These are phyloP conservation scores for Microtus agrestis DNA, from an alignment of 2,797 vertebrate genomes.

Conservation along the genomic window DNA sequence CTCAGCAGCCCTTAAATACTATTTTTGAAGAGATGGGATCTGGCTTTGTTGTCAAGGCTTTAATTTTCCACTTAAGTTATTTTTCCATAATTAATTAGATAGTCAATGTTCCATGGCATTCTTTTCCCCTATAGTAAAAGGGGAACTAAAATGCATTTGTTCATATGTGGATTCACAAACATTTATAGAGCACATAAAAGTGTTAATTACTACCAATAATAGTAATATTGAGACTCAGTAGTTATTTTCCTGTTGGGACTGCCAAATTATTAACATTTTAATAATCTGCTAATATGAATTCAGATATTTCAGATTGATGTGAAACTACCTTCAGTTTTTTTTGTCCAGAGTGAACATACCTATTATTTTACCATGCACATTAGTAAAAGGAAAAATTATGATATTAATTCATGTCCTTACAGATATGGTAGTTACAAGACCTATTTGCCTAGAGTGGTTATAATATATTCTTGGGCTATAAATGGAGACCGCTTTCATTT, in stretches of 20 bases:
- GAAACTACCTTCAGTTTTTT: conserved; percentile 17
- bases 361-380: conserved; percentile 33
- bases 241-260: conserved; percentile 43
- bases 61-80: neutral
- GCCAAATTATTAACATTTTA: conserved; percentile 47
- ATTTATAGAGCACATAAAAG: conserved; percentile 14
- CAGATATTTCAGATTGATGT: conserved; percentile 36
- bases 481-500: too few species aligned
- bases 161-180: conserved; percentile 47
- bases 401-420: conserved; percentile 50
- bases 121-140: neutral
- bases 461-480: conserved; percentile 52
- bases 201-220: neutral
- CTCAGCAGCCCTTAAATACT: neutral
- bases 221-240: conserved; percentile 25
- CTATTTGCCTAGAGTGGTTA: conserved; percentile 21
- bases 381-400: conserved; percentile 57
- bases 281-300: conserved; percentile 51
- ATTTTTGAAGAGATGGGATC: neutral
- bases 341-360: conserved; percentile 8
- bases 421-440: neutral
- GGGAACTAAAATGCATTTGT: neutral
- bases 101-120: conserved; percentile 48
- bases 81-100: conserved; percentile 41
- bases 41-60: neutral